Conservation (phyloP, 2,797 vertebrate species). For the Salarias fasciatus region DNA sequence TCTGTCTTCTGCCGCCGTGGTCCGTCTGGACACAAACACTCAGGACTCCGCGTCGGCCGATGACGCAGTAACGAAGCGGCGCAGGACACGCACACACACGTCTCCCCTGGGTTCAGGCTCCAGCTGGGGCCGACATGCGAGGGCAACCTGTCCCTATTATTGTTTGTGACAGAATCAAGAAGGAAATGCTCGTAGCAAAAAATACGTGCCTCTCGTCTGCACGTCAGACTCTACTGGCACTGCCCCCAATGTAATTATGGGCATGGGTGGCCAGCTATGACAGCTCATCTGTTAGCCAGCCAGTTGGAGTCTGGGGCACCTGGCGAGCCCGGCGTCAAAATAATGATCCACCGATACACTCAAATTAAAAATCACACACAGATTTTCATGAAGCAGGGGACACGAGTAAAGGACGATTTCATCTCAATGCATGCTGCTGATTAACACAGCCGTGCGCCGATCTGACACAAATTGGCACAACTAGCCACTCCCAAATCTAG, state of each 20-base stretch:
- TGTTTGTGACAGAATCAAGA: constrained; percentile 82
- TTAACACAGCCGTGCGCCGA: constrained; percentile 26
- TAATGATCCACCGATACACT: constrained; percentile 65
- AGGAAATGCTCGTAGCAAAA: constrained; percentile 71
- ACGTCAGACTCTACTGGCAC: constrained; percentile 73
- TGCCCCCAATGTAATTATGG: constrained; percentile 82
- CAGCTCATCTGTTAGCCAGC: constrained; percentile 84
- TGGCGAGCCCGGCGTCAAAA: constrained; percentile 66
- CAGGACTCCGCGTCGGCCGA: constrained; percentile 39
- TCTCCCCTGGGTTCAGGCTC: constrained; percentile 67
- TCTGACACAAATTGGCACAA: constrained; percentile 31
- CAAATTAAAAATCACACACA: constrained; percentile 68
- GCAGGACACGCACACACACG: constrained; percentile 45
- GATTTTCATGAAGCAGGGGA: constrained; percentile 38
- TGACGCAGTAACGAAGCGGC: constrained; percentile 55
- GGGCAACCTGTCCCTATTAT: constrained; percentile 77
- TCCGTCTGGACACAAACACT: constrained; percentile 63
- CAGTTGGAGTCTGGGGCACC: constrained; percentile 72
- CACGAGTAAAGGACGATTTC: constrained; percentile 28
- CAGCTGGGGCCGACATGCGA: constrained; percentile 75
- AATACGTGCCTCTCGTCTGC: constrained; percentile 60
- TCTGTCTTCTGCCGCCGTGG: constrained; percentile 48
- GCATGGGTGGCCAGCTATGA: constrained; percentile 84
- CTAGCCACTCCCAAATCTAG: constrained; percentile 35
- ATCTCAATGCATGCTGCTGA: constrained; percentile 22